A percentile compares a stretch with the other conserved stretches of the same genome.
Conservation (phyloP, 1,140 invertebrate species). For the Dendroctonus ponderosae region DNA sequence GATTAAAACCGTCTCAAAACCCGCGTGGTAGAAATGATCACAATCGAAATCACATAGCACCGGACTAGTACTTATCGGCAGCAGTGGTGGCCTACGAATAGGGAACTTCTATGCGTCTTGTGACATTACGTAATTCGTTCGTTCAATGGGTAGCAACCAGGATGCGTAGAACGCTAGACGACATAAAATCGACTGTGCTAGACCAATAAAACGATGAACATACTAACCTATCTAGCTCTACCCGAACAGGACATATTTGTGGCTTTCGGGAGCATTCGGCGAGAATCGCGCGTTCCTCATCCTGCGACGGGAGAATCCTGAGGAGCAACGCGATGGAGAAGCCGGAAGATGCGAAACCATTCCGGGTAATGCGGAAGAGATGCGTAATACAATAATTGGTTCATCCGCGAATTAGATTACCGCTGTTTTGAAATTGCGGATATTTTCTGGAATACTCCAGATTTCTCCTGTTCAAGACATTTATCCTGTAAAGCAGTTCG, state of each 20-base stretch:
- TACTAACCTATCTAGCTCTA: constrained; percentile 23
- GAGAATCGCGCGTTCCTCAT: constrained; percentile 4
- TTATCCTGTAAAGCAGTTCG: too few relatives aligned
- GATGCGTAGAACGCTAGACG: constrained; percentile 8
- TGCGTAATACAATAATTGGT: not conserved
- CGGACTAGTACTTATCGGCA: constrained; percentile 6
- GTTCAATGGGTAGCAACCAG: constrained; percentile 7
- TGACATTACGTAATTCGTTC: constrained; percentile 21
- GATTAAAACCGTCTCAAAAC: constrained; percentile 12
- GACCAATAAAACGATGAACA: constrained; percentile 8
- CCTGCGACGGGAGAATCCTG: constrained; percentile 12
- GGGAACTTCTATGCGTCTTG: constrained; percentile 8
- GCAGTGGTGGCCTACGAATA: constrained; percentile 17
- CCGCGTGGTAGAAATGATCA: constrained; percentile 21
- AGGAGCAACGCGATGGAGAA: not conserved
- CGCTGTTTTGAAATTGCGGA: too few relatives aligned
- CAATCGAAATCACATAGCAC: constrained; percentile 27
- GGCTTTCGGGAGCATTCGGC: constrained; percentile 10
- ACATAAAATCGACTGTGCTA: constrained; percentile 24
- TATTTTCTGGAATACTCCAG: too few relatives aligned
- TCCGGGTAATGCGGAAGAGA: constrained; percentile 16
- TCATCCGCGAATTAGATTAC: too few relatives aligned
- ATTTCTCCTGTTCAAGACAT: too few relatives aligned
- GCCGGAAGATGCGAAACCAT: constrained; percentile 2
- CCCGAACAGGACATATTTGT: constrained; percentile 24